These are phyloP conservation scores for Cryptops parisi DNA, from an alignment of 2,888 invertebrate genomes.

Conservation along the genomic window DNA sequence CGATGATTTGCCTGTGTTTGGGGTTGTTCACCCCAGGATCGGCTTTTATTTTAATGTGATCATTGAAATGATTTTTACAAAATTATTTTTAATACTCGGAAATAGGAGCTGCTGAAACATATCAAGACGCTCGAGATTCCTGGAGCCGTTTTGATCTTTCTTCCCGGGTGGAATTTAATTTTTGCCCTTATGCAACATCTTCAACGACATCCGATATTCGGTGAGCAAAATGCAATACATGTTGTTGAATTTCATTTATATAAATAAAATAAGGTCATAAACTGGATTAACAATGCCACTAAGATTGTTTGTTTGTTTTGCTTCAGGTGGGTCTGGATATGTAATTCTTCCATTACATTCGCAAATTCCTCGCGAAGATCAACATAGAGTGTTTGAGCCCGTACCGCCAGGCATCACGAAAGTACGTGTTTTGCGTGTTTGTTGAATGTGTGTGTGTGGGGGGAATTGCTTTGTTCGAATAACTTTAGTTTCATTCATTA, in stretches of 20 bases:
- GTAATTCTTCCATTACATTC: slow-evolving; percentile 89
- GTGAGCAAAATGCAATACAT: slow-evolving; percentile 31
- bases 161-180: slow-evolving; percentile 96
- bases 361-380: slow-evolving; percentile 89
- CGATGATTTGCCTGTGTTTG: no score
- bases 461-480: no score
- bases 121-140: slow-evolving; percentile 41
- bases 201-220: slow-evolving; percentile 56
- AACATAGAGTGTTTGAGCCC: slow-evolving; percentile 77
- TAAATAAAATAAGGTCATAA: neutral
- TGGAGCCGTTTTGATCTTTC: slow-evolving; percentile 81
- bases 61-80: neutral
- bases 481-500: neutral
- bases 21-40: no score
- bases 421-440: slow-evolving; percentile 34
- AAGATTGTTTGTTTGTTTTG: neutral
- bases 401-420: slow-evolving; percentile 73
- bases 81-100: slow-evolving; percentile 5
- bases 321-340: slow-evolving; percentile 44
- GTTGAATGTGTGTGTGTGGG: no score
- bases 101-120: slow-evolving; percentile 42
- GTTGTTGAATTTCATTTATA: neutral
- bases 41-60: no score
- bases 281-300: no score
- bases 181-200: slow-evolving; percentile 78